Evolutionary conservation across 2,797 vertebrate species (phyloP), one percentile per base, ranked within the genome.

Genomic region (Sphenopsis melanotis): DNA sequence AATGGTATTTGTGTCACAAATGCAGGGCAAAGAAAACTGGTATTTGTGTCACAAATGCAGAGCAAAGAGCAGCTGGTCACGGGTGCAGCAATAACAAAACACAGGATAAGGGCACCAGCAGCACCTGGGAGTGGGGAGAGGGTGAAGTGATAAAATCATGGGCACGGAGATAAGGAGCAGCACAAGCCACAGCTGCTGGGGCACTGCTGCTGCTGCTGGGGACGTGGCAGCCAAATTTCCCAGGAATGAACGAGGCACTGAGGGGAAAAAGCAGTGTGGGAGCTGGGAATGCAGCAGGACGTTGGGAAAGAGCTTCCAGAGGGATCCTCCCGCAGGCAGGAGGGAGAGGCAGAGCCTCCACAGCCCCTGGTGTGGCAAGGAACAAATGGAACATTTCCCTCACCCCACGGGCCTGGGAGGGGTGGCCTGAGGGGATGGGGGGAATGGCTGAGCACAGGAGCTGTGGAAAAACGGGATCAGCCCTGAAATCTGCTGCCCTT

Each of bases 11-110:
- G 89, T 46, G 59, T 56, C 87, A 46, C 37, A 19, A 46, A 79
- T 16, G 22, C 80, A 42, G 85, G 81, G 92, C 92, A 87, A 93
- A 85, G 83, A 89, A 70, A 87, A 80, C 57, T 80, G 52, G 17
- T 2, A 15, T 81, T 84, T 74, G 89, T 46, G 59, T 56, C 87
- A 49, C 41, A 21, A 46, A 79, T 16, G 92, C 92, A 42, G 87
- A 90, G 92, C 92, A 87, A 93, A 83, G 83, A 89, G 83, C 93
- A 90, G 71, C 83, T 46, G 93, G 91, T 85, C 83, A 87, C 65
- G 80, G 47, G 20, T 72, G 14, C 74, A 81, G 59, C 36, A 69
- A 11, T 20, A 44, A 24, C 79, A 87, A 47, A 80, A 68, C 52
- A 4, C 24, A 2, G 32, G 79, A 32, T 74, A 59, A 87, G 59